These are phyloP conservation scores for Sinocyclocheilus anophthalmus DNA, from an alignment of 2,113 vertebrate species.

Conservation along the genomic window DNA sequence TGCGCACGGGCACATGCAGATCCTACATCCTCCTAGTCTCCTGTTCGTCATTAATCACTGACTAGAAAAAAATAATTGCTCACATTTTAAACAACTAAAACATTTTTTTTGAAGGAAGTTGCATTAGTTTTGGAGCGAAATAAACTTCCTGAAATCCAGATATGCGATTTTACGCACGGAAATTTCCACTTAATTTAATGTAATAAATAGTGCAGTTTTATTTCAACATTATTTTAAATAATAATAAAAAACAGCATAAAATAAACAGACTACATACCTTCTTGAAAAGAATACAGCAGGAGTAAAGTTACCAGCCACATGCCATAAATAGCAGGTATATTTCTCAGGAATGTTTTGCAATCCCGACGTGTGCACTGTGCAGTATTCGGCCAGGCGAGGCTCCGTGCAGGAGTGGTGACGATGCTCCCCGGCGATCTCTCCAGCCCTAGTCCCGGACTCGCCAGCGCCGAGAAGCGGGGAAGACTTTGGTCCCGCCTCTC, in stretches of 20 bases:
- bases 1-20: constrained; percentile 52
- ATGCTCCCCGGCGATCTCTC: constrained; percentile 78
- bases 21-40: neutral
- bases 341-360: constrained; percentile 89
- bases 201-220: neutral
- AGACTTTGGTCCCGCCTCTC: constrained; percentile 83
- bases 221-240: neutral
- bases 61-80: neutral
- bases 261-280: constrained; percentile 78
- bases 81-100: neutral
- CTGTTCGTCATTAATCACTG: neutral
- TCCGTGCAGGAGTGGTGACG: constrained; percentile 79
- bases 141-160: neutral
- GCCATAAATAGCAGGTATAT: constrained; percentile 93
- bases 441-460: constrained; percentile 80
- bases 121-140: constrained; percentile 1
- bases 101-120: constrained; percentile 31
- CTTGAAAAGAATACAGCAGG: constrained; percentile 97
- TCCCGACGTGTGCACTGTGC: constrained; percentile 85
- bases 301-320: constrained; percentile 99
- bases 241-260: neutral
- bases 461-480: constrained; percentile 73
- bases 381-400: constrained; percentile 77
- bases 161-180: neutral
- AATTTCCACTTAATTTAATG: neutral